phyloP scores from a whole-genome alignment of 2,113 vertebrate species.

The Misgurnus anguillicaudatus region DNA sequence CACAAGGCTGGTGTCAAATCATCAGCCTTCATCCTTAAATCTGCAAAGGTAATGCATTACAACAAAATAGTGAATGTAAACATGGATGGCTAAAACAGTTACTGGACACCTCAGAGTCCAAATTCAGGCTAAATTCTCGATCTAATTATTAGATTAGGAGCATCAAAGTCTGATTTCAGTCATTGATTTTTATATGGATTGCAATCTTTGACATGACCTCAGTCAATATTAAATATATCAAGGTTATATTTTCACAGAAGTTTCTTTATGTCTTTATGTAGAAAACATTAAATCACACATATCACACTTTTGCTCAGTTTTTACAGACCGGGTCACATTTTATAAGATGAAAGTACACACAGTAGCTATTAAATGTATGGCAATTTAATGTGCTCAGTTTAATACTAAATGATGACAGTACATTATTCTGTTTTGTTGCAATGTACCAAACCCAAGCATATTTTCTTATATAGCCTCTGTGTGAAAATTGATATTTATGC shows the following conservation, averaged over 20 bases:
- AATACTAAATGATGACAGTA: background rate
- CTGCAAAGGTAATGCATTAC: conserved; percentile 13
- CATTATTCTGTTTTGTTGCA: conserved; percentile 1
- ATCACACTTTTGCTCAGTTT: no score
- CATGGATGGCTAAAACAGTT: conserved; percentile 47
- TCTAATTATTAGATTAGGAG: no score
- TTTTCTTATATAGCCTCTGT: background rate
- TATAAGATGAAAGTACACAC: background rate
- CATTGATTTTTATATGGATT: no score
- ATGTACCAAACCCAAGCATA: background rate
- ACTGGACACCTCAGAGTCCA: no score
- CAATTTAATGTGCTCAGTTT: background rate
- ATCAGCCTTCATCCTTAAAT: no score
- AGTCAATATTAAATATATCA: no score
- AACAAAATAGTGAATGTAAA: conserved; percentile 52
- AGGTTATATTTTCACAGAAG: no score
- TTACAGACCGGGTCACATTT: background rate
- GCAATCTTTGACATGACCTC: no score
- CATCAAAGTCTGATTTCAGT: no score
- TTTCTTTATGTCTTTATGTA: no score
- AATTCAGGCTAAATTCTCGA: no score
- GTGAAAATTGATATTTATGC: background rate
- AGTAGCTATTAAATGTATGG: background rate
- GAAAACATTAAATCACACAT: no score
- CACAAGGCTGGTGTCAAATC: conserved; percentile 35